Evolutionary conservation across 2,797 vertebrate genomes (phyloP), one percentile per base, ranked within the genome.

Genomic region (Babyrousa celebensis): DNA sequence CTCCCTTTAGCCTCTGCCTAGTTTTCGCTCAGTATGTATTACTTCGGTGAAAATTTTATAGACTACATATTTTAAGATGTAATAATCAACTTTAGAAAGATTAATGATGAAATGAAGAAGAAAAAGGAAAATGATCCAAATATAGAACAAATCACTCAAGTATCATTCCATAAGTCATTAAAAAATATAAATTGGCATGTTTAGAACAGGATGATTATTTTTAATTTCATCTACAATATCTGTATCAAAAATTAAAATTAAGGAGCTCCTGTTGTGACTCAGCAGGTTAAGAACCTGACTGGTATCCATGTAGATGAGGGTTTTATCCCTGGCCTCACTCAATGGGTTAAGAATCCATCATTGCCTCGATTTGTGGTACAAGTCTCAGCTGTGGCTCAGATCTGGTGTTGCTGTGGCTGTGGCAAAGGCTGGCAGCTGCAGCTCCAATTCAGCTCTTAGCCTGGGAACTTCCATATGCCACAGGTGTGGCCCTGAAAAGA

Each of bases 11-110:
- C 89, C 4, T 70, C 27, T 20, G 1, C 72, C 48, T 43, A 48
- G 1, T 52, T 48, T 43, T 60, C 92, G 48, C 17, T 74, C 56
- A 9, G 9, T 58, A 43, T 83, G 18, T 36, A 84, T 58, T 23
- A 65, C 17, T 79, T 91, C 18, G 40, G 3, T 15, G 16, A 29
- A 65, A 79, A 11, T 1, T 79, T 79, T 54, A 97, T 58, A 96
- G 62, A 85, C 56, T 85, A 92, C 12, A 84, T 2, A 56, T 95
- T 97, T 96, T 85, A 96, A 93, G 25, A 77, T 1, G 86, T 16
- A 48, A 95, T 85, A 85, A 94, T 63, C 84, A 93, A 56, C 58
- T 90, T 98, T 71, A 89, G 97, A 97, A 98, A 56, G n/a, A 52
- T 36, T 82, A 85, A 86, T 88, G 67, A 93, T 36, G 71, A 91